These are phyloP conservation scores for Drosophila jambulina DNA, from an alignment of 1,140 invertebrate genomes.

Conservation along the genomic window DNA sequence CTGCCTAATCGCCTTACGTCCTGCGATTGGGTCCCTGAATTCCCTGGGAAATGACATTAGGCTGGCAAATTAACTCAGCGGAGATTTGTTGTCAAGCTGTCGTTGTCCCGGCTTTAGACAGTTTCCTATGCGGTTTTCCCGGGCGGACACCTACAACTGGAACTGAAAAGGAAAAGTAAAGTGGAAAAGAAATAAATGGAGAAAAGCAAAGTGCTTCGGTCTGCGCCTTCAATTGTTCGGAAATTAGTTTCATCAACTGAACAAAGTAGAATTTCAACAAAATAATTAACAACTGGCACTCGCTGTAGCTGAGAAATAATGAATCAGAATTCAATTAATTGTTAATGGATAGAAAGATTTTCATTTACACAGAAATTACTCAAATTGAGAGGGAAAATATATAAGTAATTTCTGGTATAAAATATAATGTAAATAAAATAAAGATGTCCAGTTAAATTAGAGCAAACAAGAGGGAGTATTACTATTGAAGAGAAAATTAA, in stretches of 20 bases:
- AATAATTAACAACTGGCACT: slow-evolving; percentile 1
- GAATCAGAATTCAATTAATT: not conserved
- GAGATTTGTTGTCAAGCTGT: slow-evolving; percentile 71
- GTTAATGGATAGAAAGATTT: not conserved
- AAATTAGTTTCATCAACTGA: slow-evolving; percentile 25
- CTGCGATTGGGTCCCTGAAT: slow-evolving; percentile 40
- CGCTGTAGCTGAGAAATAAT: not conserved
- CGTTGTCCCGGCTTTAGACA: slow-evolving; percentile 25
- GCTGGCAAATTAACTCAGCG: slow-evolving; percentile 70
- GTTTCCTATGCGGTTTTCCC: slow-evolving; percentile 22
- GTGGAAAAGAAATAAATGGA: slow-evolving; percentile 7
- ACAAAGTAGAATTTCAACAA: not conserved
- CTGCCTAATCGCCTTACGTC: slow-evolving; percentile 69
- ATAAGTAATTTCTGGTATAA: not conserved
- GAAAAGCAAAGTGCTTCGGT: slow-evolving; percentile 4
- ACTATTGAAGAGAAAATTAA: too few relatives aligned
- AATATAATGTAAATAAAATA: too few relatives aligned
- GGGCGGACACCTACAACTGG: not conserved
- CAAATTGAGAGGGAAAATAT: not conserved
- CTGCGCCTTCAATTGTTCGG: slow-evolving; percentile 16
- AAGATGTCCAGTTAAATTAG: too few relatives aligned
- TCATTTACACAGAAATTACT: not conserved
- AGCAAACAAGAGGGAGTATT: too few relatives aligned
- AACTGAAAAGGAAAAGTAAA: not conserved
- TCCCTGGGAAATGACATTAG: slow-evolving; percentile 67